Conservation (phyloP, 2,797 vertebrate species). For the Amblyopsis hoosieri region DNA sequence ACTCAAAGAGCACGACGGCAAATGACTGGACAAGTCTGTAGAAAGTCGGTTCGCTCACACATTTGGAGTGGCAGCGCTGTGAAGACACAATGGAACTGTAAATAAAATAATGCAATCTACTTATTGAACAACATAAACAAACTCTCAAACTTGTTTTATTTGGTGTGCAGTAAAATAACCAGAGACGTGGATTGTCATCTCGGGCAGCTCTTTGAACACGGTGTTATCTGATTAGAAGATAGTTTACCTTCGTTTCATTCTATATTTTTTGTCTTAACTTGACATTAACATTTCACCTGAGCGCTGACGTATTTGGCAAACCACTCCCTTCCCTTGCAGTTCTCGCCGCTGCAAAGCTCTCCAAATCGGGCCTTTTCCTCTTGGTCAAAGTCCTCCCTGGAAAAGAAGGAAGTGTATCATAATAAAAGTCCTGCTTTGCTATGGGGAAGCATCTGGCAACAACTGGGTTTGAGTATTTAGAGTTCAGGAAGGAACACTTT, state of each 20-base stretch:
- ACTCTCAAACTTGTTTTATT: too few relatives aligned
- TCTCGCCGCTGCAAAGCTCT: conserved; percentile 88
- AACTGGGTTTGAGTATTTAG: neutral
- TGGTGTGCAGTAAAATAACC: too few relatives aligned
- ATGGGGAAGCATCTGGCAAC: too few relatives aligned
- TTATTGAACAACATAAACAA: too few relatives aligned
- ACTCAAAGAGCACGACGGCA: conserved; percentile 96
- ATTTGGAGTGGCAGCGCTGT: conserved; percentile 97
- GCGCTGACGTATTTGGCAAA: conserved; percentile 93
- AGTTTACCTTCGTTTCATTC: too few relatives aligned
- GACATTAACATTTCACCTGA: conserved; percentile 77
- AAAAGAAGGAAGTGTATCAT: conserved; percentile 16
- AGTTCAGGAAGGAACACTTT: too few relatives aligned
- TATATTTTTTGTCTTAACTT: too few relatives aligned
- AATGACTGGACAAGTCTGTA: conserved; percentile 98
- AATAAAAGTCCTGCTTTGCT: neutral
- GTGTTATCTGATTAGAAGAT: too few relatives aligned
- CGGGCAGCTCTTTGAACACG: too few relatives aligned
- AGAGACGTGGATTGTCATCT: too few relatives aligned
- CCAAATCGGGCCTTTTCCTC: conserved; percentile 95
- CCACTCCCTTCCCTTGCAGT: conserved; percentile 92
- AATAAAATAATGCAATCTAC: neutral
- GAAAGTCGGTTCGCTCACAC: conserved; percentile 94
- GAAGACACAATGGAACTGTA: conserved; percentile 24
- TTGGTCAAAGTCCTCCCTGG: conserved; percentile 91